phyloP scores from a whole-genome alignment of 2,113 vertebrate species.

The Hiodon tergisus region DNA sequence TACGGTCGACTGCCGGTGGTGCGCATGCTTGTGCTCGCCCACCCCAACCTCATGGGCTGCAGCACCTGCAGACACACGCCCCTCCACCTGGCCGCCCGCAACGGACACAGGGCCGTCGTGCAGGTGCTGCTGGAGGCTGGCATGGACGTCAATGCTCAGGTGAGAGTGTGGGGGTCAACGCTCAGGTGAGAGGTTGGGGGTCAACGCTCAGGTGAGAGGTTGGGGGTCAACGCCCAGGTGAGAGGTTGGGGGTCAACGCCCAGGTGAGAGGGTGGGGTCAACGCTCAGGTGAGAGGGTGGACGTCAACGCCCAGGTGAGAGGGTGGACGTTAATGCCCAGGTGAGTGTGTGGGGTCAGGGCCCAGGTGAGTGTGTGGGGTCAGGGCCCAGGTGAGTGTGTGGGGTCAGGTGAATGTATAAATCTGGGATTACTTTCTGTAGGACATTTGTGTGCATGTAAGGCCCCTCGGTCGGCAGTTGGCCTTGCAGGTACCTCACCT shows the following conservation, averaged over 20 bases:
- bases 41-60: slow-evolving; percentile 86
- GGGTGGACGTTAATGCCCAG: not conserved
- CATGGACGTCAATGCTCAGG: slow-evolving; percentile 92
- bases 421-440: no score
- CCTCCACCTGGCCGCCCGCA: slow-evolving; percentile 90
- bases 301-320: not conserved
- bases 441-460: not conserved
- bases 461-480: not conserved
- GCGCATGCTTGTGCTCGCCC: slow-evolving; percentile 84
- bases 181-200: not conserved
- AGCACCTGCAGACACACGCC: slow-evolving; percentile 82
- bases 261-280: slow-evolving; percentile 41
- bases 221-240: not conserved
- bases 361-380: not conserved
- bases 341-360: not conserved
- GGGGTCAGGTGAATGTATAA: not conserved
- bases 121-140: slow-evolving; percentile 84
- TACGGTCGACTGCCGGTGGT: slow-evolving; percentile 89
- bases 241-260: not conserved
- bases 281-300: not conserved
- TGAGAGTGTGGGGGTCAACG: slow-evolving; percentile 37
- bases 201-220: not conserved
- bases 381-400: not conserved
- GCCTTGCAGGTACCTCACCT: no score
- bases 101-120: slow-evolving; percentile 85